Evolutionary conservation across 2,797 vertebrate genomes (phyloP), one percentile per base, ranked within the genome.

Genomic region (Malacoctenus gilli): DNA sequence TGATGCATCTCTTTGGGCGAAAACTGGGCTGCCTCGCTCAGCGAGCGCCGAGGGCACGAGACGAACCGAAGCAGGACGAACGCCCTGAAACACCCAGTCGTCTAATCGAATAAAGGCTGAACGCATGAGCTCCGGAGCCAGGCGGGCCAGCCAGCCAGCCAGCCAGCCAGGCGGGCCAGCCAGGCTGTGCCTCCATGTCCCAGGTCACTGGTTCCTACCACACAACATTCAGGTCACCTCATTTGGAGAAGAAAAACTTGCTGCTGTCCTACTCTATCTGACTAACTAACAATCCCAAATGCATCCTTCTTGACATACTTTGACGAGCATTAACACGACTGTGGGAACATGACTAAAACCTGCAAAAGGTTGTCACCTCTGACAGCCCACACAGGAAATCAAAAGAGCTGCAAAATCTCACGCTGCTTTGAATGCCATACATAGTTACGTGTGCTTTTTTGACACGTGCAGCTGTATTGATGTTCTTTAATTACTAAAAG

Each of bases 81-180:
- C 7, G 4, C 34, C 48, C 40, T 54, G 13, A 58, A 40, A 20
- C 25, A n/a, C 20, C 52, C 55, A 57, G 28, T 61, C 58, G 59
- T 70, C 56, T 73, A 72, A 86, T 69, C 21, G 8, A 85, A 89
- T 72, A 54, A 81, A 71, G 34, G 35, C 58, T 52, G 49, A 68
- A 79, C 38, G 63, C 50, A 59, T 82, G 53, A 68, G 38, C 47
- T 55, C 9, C 32, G n/a, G n/a, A n/a, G n/a, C n/a, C n/a, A n/a
- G 55, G 30, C 11, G 13, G 21, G 15, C 37, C 25, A 20, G 25
- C 6, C 49, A 3, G 4, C n/a, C n/a, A n/a, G n/a, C n/a, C n/a
- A n/a, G n/a, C n/a, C n/a, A n/a, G n/a, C n/a, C n/a, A n/a, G 55
- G 30, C 11, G 13, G 21, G 15, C 37, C 25, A 20, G 25, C 6